phyloP scores from a whole-genome alignment of 1,140 invertebrate genomes.

The Rhopalosiphum padi region DNA sequence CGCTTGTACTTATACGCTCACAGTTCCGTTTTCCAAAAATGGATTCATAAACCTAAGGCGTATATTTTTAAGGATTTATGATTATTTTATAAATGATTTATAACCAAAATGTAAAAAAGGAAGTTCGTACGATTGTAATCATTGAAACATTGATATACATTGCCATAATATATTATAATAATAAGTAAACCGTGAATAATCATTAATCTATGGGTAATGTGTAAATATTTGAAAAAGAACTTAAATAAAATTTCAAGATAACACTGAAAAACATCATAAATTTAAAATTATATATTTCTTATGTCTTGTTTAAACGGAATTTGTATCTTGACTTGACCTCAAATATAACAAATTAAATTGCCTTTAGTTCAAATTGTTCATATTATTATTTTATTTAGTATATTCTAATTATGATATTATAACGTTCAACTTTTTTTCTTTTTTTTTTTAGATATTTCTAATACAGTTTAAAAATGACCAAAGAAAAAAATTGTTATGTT shows the following conservation, averaged over 20 bases:
- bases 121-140: not conserved
- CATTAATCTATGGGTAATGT: not conserved
- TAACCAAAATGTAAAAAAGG: not conserved
- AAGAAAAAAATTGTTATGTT: too few relatives aligned
- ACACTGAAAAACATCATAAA: not conserved
- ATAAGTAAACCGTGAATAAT: not conserved
- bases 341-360: not conserved
- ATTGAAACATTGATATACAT: not conserved
- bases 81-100: not conserved
- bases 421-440: too few relatives aligned
- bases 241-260: not conserved
- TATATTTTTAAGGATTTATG: not conserved
- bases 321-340: not conserved
- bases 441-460: too few relatives aligned
- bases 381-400: not conserved
- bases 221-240: not conserved
- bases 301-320: not conserved
- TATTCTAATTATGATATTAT: too few relatives aligned
- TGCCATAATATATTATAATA: not conserved
- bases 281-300: not conserved
- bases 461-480: too few relatives aligned
- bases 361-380: not conserved
- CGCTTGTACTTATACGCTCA: not conserved
- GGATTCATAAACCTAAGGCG: not conserved
- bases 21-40: not conserved